Conservation (phyloP, 2,888 invertebrate species). For the Elegia similella region DNA sequence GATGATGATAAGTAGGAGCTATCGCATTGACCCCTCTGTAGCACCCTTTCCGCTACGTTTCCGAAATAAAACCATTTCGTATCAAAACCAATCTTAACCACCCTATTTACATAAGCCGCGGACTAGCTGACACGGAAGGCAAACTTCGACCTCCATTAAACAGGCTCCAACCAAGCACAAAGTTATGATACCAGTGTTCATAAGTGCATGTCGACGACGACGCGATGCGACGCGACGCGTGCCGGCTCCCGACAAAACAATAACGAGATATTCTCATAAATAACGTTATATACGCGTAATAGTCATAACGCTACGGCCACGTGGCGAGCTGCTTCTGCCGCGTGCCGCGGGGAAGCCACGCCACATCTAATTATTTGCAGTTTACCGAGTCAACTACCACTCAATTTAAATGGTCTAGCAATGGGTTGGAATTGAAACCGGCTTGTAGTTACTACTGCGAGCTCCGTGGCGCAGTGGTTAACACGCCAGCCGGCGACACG, state of each 20-base stretch:
- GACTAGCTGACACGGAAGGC: not conserved
- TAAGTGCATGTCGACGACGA: constrained; percentile 52
- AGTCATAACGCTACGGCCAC: constrained; percentile 52
- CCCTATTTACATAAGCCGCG: constrained; percentile 1
- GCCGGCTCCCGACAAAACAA: constrained; percentile 55
- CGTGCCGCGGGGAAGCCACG: constrained; percentile 18
- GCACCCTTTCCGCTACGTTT: too few relatives aligned
- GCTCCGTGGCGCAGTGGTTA: too few relatives aligned
- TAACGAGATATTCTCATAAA: constrained; percentile 63
- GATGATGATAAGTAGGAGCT: too few relatives aligned
- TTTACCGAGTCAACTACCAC: constrained; percentile 8
- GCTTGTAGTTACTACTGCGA: too few relatives aligned
- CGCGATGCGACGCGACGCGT: constrained; percentile 45
- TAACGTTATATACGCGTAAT: constrained; percentile 10
- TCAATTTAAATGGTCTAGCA: constrained; percentile 5
- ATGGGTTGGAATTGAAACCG: not conserved
- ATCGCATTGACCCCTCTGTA: too few relatives aligned
- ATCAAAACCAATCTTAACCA: not conserved
- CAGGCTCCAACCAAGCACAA: constrained; percentile 6
- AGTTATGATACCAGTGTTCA: constrained; percentile 32
- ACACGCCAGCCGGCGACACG: too few relatives aligned
- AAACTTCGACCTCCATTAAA: constrained; percentile 10
- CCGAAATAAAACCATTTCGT: not conserved
- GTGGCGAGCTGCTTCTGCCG: constrained; percentile 44
- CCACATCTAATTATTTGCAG: constrained; percentile 12